Evolutionary conservation across 2,797 vertebrate genomes (phyloP).

Genomic region (Xiphophorus birchmanni): DNA sequence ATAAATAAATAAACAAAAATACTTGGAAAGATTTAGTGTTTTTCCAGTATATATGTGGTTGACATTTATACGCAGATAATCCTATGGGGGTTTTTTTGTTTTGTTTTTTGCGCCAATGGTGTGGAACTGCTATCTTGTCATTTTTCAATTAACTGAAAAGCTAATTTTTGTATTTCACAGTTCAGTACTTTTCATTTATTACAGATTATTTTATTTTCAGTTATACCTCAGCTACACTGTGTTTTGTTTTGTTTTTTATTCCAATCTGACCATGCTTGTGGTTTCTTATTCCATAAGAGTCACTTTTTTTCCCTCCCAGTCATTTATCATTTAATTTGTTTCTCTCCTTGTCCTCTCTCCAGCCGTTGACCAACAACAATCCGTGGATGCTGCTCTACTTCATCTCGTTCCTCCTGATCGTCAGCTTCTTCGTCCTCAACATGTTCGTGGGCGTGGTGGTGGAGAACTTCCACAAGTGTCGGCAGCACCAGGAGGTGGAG

Average conservation of each 20-base stretch:
- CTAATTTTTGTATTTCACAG: not conserved
- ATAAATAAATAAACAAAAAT: not conserved
- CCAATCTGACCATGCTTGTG: too few relatives aligned
- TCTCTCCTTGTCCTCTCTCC: slow-evolving; percentile 4
- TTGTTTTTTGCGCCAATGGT: not conserved
- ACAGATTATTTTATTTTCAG: not conserved
- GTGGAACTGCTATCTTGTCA: not conserved
- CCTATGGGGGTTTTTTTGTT: too few relatives aligned
- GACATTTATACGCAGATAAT: not conserved
- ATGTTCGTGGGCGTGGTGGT: slow-evolving; percentile 99
- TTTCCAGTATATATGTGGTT: not conserved
- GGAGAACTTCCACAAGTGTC: slow-evolving; percentile 99
- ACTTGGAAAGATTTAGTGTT: not conserved
- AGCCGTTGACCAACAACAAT: slow-evolving; percentile 95
- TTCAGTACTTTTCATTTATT: not conserved
- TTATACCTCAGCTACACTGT: not conserved
- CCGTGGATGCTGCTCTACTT: slow-evolving; percentile 99
- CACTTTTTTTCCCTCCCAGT: not conserved
- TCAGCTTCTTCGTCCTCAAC: slow-evolving; percentile 99
- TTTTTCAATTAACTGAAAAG: not conserved
- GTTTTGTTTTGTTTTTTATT: not conserved
- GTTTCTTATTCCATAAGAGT: not conserved
- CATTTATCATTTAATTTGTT: not conserved
- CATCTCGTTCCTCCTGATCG: slow-evolving; percentile 99
- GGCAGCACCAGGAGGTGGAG: slow-evolving; percentile 97